Conservation (phyloP, 1,140 invertebrate species). For the Sitodiplosis mosellana region DNA sequence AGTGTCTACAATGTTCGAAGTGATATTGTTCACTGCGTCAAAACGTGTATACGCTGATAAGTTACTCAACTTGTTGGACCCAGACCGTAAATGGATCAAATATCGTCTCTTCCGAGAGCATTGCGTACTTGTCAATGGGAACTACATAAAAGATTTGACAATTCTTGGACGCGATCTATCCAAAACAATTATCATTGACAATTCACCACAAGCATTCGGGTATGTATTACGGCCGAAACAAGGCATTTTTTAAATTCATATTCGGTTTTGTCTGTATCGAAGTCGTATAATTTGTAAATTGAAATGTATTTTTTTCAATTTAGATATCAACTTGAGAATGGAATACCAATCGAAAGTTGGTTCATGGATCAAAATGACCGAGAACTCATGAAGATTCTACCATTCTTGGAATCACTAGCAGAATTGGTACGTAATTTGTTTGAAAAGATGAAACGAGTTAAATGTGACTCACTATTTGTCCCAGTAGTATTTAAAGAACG, state of each 20-base stretch:
- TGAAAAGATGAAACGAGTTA: background rate
- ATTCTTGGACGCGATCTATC: conserved; percentile 84
- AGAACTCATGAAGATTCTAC: conserved; percentile 81
- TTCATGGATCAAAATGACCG: conserved; percentile 80
- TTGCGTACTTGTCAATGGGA: conserved; percentile 87
- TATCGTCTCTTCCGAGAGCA: conserved; percentile 79
- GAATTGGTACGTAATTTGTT: conserved; percentile 36
- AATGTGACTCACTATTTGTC: background rate
- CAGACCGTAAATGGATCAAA: conserved; percentile 74
- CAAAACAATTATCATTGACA: conserved; percentile 83
- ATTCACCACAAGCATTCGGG: conserved; percentile 82
- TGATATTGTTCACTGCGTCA: conserved; percentile 90
- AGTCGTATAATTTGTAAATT: no score
- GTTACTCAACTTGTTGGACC: conserved; percentile 82
- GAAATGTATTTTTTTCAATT: conserved; percentile 26
- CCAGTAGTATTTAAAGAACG: no score
- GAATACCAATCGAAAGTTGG: conserved; percentile 96
- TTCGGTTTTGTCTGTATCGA: no score
- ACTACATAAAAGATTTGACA: conserved; percentile 91
- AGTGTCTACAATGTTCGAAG: conserved; percentile 81
- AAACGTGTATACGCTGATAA: conserved; percentile 94
- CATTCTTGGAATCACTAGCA: conserved; percentile 79
- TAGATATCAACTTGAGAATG: conserved; percentile 70
- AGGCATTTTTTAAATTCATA: background rate
- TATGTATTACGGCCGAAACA: conserved; percentile 24